Evolutionary conservation across 1,140 invertebrate species (phyloP), one percentile per base, ranked within the genome.

Genomic region (Diabrotica undecimpunctata): DNA sequence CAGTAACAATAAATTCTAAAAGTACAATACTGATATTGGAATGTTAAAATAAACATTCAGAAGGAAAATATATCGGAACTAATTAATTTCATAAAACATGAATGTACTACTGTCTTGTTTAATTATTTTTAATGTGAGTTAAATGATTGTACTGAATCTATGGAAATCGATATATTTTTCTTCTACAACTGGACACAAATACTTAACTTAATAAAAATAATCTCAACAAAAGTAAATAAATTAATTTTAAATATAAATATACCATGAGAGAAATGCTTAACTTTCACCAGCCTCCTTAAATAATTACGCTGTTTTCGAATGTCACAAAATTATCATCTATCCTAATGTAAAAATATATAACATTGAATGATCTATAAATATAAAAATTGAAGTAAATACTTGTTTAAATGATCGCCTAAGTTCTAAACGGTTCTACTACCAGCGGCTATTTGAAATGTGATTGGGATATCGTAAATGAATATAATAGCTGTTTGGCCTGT

Each of bases 161-260:
- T 25, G 25, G 25, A 25, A 25, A 25, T 46, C 41, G 41, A 46
- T 46, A 46, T 10, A 46, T 46, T 46, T 46, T 46, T 46, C 41
- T 46, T 10, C n/a, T n/a, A 46, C 41, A 8, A 25, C 41, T 46
- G n/a, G 8, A 25, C 25, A 25, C 25, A 25, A 46, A 46, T 46
- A 46, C 41, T 46, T 46, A 25, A 46, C 41, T 10, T n/a, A 46
- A 46, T 46, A n/a, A 46, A 46, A 46, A 46, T 46, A 46, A 46
- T 46, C 41, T 46, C 41, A 46, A 46, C 41, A 46, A 46, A 46
- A 46, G 41, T 46, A 46, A 46, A 46, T 46, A 46, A 46, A 46
- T 46, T 46, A 46, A 46, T 10, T 46, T 46, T 46, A 46, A 46
- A 46, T 46, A 46, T 46, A 46, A 46, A 46, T 46, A 46, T 46